Percentiles rank a stretch among this genome's conserved stretches.
phyloP scores from a whole-genome alignment of 2,797 vertebrate species.

The Eospalax fontanierii region DNA sequence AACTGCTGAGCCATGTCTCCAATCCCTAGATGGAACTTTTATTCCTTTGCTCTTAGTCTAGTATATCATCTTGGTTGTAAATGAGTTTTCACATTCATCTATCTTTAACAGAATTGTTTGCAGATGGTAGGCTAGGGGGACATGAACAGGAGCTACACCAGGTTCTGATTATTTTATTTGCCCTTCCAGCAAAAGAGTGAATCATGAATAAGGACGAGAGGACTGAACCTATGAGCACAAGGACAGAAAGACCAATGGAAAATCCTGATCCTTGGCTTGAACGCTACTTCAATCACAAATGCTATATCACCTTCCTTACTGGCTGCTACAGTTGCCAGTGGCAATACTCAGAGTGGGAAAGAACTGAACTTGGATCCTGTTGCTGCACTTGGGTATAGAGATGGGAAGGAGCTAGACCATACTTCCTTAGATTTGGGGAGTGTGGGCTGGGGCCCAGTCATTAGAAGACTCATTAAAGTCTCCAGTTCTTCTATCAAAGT shows the following conservation, averaged over 20 bases:
- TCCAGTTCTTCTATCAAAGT: conserved; percentile 4
- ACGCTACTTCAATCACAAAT: conserved; percentile 85
- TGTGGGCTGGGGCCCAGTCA: background rate
- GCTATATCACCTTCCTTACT: conserved; percentile 94
- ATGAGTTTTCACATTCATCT: background rate
- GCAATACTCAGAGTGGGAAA: conserved; percentile 92
- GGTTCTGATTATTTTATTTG: conserved; percentile 69
- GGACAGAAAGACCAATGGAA: background rate
- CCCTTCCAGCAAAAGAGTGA: conserved; percentile 69
- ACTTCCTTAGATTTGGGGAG: background rate
- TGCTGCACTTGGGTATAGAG: conserved; percentile 91
- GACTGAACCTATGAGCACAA: background rate
- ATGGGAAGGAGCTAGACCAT: conserved; percentile 7
- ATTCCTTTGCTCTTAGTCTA: background rate
- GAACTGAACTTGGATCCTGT: conserved; percentile 92
- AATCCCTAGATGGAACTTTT: background rate
- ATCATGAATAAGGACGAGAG: conserved; percentile 46
- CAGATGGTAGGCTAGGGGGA: background rate
- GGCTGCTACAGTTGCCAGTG: conserved; percentile 96
- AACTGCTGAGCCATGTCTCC: too few species aligned
- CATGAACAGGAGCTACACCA: background rate
- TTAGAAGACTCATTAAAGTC: background rate
- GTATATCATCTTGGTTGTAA: background rate
- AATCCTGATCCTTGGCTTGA: background rate
- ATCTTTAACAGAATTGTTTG: background rate